Base-by-base conservation (phyloP, 2,888 invertebrate species). In the Dicycla oo region DNA sequence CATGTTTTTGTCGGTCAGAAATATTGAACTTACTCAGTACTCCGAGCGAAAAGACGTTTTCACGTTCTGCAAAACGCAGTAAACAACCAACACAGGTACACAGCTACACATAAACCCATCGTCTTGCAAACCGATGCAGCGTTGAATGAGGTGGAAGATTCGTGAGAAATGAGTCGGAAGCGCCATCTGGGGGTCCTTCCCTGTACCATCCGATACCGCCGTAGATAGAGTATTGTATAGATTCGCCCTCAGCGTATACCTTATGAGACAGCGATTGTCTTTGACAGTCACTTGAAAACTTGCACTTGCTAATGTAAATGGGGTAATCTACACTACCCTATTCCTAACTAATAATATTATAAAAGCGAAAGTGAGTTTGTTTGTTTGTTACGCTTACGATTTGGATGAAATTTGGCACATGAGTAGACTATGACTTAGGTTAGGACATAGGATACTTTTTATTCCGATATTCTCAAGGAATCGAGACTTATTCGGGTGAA, bases 141-240 rank as follows among this genome's bases (percentile, higher is more conserved):
- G 45, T 30, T 73, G 78, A 78, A 80, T 75, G 79, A 84, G 69
- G 86, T 62, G 64, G 74, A 81, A 81, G 63, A 80, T 77, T 75
- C 74, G 69, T 75, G 85, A 85, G 77, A 78, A 83, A 86, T 86
- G 85, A 81, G 74, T n/a, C 73, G 75, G 73, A 69, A 73, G 56
- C 81, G 80, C 79, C 86, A 85, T 76, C 86, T 85, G 85, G 69
- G 56, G 76, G 60, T 51, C 30, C 56, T 75, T 64, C 51, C 34
- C 49, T 45, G 20, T 47, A 66, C 66, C 23, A 20, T 4, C 45
- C 30, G 63, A 38, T 53, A 13, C 23, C 63, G 23, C 13, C 15
- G 15, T 51, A 30, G 20, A 30, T n/a, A 30, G n/a, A 51, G 15
- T 51, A 40, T 23, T 23, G 18, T 40, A 40, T 23, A 58, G 10